Conservation (phyloP, 2,113 vertebrate species). For the Alouatta palliata region DNA sequence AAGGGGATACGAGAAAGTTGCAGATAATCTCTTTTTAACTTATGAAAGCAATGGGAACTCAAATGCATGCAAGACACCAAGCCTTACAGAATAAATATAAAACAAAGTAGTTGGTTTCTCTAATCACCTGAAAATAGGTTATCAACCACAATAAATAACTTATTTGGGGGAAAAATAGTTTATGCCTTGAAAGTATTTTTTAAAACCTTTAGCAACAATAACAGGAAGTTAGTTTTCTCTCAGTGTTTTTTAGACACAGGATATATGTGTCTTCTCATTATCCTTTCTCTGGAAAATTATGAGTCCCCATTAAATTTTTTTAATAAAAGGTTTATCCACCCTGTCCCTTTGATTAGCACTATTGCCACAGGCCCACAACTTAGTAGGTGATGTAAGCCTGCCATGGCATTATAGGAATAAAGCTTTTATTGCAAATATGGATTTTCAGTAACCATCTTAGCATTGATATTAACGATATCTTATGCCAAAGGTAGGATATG, state of each 20-base stretch:
- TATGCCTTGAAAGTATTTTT: not conserved
- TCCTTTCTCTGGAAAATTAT: not conserved
- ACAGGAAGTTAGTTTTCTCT: not conserved
- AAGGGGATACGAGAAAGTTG: not conserved
- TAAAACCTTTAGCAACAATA: not conserved
- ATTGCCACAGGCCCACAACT: not conserved
- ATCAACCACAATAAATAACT: not conserved
- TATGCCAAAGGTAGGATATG: not conserved
- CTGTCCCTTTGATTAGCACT: not conserved
- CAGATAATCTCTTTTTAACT: conserved; percentile 29
- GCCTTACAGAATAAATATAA: not conserved
- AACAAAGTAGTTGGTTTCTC: conserved; percentile 28
- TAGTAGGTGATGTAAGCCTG: not conserved
- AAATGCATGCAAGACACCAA: not conserved
- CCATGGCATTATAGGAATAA: not conserved
- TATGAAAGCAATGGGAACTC: not conserved
- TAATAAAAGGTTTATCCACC: not conserved
- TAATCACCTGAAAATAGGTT: conserved; percentile 43
- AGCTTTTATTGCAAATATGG: not conserved
- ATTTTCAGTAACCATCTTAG: not conserved
- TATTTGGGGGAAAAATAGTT: not conserved
- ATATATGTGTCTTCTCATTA: not conserved
- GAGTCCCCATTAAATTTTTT: not conserved
- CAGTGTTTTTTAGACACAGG: not conserved
- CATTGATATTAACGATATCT: not conserved